Evolutionary conservation across 2,797 vertebrate species (phyloP), one percentile per base, ranked within the genome.

Genomic region (Lophius americanus): DNA sequence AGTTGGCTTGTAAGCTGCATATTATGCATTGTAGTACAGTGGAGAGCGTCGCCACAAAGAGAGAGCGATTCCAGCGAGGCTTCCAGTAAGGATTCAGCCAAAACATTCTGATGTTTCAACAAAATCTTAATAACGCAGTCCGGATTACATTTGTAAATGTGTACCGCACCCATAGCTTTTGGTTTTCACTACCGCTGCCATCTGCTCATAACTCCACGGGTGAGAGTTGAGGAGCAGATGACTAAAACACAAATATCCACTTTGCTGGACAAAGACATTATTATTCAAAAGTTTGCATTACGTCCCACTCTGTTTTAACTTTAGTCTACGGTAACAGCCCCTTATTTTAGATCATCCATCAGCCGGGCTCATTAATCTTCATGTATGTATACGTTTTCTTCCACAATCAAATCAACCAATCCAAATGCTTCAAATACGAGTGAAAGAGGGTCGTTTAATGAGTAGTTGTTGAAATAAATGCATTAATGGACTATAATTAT

Each of bases 381-480:
- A n/a, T 48, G 63, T 62, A 49, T 37, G 14, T 68, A 13, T 58
- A 65, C 6, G 37, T 72, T 66, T 54, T 51, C 53, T 46, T 52
- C 50, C n/a, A 58, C 23, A 68, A 56, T 51, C 64, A 78, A 78
- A 76, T 66, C 71, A 60, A 53, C 61, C 60, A 51, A 42, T 75
- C 52, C 62, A 74, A 71, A 48, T 60, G 11, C 12, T 62, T 32
- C 33, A 11, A 63, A 51, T 13, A 64, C 49, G 23, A 23, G 49
- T 23, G 37, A 64, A 53, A 39, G 70, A 64, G 51, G 64, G 53
- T 12, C 38, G 55, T 70, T 74, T 85, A 87, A 88, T 87, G 83
- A 85, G 69, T 55, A 87, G 58, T 82, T 86, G 88, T 75, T 87
- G 85, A 89, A 84, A 88, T 81, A 78, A 84, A 88, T 55, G 75